Conservation (phyloP, 2,888 invertebrate species). For the Dasysyrphus albostriatus region DNA sequence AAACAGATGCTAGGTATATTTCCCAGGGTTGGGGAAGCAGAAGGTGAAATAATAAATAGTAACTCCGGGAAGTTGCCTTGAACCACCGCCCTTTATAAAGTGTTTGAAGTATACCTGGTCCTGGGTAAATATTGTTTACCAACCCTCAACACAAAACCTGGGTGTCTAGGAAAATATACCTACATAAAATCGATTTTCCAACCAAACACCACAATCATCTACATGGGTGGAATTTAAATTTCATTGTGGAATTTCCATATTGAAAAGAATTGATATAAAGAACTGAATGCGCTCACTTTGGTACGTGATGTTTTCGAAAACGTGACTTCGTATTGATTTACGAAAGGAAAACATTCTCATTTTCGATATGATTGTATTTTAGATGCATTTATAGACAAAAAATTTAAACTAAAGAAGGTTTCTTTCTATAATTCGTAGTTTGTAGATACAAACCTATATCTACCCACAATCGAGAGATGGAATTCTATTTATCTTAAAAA, state of each 20-base stretch:
- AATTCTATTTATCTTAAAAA: constrained; percentile 23
- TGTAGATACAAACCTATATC: background rate
- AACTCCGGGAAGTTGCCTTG: constrained; percentile 65
- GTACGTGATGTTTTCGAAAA: constrained; percentile 83
- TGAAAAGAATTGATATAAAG: constrained; percentile 30
- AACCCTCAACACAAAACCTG: constrained; percentile 23
- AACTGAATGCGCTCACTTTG: constrained; percentile 39
- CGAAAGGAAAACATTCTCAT: constrained; percentile 75
- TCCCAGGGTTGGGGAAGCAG: constrained; percentile 19
- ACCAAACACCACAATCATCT: background rate
- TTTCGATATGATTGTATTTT: constrained; percentile 64
- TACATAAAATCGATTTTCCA: constrained; percentile 52
- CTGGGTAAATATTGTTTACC: constrained; percentile 13
- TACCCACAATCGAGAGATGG: constrained; percentile 16
- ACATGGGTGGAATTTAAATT: constrained; percentile 49
- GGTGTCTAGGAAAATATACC: constrained; percentile 57
- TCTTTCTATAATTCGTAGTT: constrained; percentile 16
- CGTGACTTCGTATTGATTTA: constrained; percentile 84
- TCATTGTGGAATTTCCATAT: constrained; percentile 52
- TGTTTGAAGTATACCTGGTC: constrained; percentile 34
- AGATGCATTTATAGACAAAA: constrained; percentile 8
- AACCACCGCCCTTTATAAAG: constrained; percentile 52
- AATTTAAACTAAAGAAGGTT: constrained; percentile 53
- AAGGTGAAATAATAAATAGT: constrained; percentile 10
- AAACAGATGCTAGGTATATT: background rate